Evolutionary conservation across 2,797 vertebrate species (phyloP).

Genomic region (Sternotherus odoratus): DNA sequence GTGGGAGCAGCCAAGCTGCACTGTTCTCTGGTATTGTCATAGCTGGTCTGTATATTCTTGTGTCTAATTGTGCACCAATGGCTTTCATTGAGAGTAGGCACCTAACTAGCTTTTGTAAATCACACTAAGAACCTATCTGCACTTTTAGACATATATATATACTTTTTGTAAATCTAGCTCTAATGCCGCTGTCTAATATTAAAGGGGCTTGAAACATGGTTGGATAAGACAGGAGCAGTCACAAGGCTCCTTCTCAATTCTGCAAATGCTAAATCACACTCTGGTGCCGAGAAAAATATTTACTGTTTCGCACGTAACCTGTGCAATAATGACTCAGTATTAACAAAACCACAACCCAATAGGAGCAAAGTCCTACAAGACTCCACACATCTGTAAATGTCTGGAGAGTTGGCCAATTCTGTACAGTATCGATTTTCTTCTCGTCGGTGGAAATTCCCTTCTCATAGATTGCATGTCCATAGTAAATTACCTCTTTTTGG

Average conservation of each 20-base stretch:
- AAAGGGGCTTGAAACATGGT: background rate
- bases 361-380: fast-evolving
- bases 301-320: background rate
- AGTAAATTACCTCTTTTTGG: background rate
- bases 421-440: background rate
- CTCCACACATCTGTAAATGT: background rate
- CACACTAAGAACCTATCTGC: background rate
- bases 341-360: background rate
- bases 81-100: background rate
- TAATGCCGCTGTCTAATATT: fast-evolving
- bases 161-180: background rate
- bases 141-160: background rate
- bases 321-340: background rate
- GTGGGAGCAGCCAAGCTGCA: background rate
- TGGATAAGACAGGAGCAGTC: fast-evolving
- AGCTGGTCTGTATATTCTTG: background rate
- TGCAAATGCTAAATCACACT: fast-evolving
- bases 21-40: fast-evolving
- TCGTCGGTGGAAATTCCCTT: fast-evolving
- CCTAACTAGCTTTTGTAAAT: background rate
- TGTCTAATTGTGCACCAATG: background rate
- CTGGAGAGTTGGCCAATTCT: background rate
- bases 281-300: background rate
- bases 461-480: fast-evolving
- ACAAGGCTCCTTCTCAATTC: background rate